Evolutionary conservation across 2,113 vertebrate genomes (phyloP).

Genomic region (Ciconia maguari): DNA sequence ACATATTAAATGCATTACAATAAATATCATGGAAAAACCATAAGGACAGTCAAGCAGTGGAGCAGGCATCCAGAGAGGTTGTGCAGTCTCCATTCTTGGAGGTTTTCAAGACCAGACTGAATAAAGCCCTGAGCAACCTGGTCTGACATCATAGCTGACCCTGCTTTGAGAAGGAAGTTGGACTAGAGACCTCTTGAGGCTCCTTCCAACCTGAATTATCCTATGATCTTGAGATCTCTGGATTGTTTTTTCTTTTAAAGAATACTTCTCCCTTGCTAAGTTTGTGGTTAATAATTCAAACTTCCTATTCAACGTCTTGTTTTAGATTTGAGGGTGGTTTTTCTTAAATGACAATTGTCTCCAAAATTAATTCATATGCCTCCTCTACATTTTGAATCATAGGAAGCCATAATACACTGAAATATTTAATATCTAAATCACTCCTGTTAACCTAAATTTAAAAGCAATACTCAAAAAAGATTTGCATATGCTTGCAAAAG

Average conservation of each 20-base stretch:
- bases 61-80: background rate
- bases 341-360: background rate
- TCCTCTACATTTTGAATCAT: background rate
- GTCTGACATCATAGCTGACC: background rate
- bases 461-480: background rate
- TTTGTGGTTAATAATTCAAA: background rate
- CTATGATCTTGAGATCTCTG: background rate
- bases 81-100: background rate
- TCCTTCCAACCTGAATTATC: background rate
- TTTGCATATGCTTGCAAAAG: background rate
- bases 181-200: background rate
- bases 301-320: background rate
- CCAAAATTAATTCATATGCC: background rate
- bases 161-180: background rate
- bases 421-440: background rate
- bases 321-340: background rate
- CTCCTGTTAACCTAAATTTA: background rate
- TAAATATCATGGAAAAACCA: background rate
- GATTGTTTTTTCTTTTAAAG: background rate
- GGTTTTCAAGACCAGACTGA: background rate
- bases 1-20: background rate
- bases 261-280: background rate
- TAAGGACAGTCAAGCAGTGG: background rate
- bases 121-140: background rate
- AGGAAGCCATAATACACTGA: background rate